phyloP scores from a whole-genome alignment of 1,140 invertebrate genomes.

The Aphelinus atriplicis region DNA sequence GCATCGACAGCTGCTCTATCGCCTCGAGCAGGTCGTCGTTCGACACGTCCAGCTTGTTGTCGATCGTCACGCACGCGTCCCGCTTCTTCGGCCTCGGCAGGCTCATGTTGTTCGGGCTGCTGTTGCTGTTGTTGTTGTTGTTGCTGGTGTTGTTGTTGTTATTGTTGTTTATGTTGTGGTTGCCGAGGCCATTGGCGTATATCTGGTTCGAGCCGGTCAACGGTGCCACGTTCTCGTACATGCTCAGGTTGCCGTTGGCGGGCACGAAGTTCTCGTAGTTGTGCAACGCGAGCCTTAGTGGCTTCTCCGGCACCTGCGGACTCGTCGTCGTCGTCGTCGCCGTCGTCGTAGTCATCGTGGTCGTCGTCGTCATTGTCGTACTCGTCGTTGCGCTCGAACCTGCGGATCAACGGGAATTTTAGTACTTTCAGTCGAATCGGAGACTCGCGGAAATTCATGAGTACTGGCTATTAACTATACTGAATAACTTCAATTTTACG shows the following conservation, averaged over 20 bases:
- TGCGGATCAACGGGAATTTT: too few species aligned
- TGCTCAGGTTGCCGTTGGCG: constrained; percentile 54
- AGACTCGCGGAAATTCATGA: too few species aligned
- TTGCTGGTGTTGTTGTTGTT: constrained; percentile 18
- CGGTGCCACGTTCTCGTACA: constrained; percentile 56
- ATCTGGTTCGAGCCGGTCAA: neutral
- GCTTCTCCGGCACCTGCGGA: constrained; percentile 35
- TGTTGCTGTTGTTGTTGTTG: constrained; percentile 42
- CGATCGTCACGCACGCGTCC: constrained; percentile 34
- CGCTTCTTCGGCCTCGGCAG: constrained; percentile 9
- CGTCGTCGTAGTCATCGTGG: neutral
- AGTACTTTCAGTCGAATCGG: too few species aligned
- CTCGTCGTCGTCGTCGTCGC: neutral
- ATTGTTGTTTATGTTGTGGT: constrained; percentile 5
- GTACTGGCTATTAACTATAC: too few species aligned
- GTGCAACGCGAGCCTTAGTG: constrained; percentile 32
- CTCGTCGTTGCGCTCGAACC: too few species aligned
- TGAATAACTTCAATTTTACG: too few species aligned
- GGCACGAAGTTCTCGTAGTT: constrained; percentile 50
- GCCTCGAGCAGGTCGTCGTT: constrained; percentile 65
- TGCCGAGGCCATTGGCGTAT: constrained; percentile 13
- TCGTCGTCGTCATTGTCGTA: too few species aligned
- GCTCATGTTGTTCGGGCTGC: constrained; percentile 6
- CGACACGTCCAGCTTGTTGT: constrained; percentile 65
- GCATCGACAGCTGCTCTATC: constrained; percentile 61